A percentile compares a stretch with the other conserved stretches of the same genome.
phyloP scores from a whole-genome alignment of 2,797 vertebrate species.

The Halcyon badia region DNA sequence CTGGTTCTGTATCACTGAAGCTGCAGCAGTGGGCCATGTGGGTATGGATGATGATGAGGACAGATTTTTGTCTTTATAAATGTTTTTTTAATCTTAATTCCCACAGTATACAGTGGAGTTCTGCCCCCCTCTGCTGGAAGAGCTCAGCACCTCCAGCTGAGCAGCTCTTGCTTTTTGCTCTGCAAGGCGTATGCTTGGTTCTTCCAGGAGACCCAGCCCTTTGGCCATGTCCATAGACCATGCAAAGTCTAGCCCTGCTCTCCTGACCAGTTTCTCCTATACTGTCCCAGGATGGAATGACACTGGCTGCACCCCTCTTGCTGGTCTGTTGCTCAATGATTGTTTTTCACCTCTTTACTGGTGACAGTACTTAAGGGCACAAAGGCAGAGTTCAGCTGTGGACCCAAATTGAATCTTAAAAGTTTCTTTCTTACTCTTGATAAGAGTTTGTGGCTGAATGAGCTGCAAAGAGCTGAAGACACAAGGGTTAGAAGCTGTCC shows the following conservation, averaged over 20 bases:
- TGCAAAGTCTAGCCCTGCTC: not conserved
- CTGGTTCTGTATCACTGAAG: not conserved
- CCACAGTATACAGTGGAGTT: slow-evolving; percentile 13
- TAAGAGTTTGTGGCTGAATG: not conserved
- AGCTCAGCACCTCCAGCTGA: slow-evolving; percentile 45
- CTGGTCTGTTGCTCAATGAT: accelerated
- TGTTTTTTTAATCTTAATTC: not conserved
- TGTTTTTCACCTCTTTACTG: not conserved
- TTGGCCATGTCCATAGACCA: not conserved
- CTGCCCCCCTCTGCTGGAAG: slow-evolving; percentile 71
- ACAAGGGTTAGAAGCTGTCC: not conserved
- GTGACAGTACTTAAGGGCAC: not conserved
- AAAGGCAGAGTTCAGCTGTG: not conserved
- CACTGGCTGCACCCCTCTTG: not conserved
- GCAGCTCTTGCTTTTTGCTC: not conserved
- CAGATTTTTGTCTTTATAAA: not conserved
- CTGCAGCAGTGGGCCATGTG: accelerated
- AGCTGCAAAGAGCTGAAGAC: not conserved
- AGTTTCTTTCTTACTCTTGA: not conserved
- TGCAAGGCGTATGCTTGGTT: not conserved
- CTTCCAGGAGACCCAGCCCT: not conserved
- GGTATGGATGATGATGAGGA: not conserved
- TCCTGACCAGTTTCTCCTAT: not conserved
- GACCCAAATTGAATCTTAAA: not conserved
- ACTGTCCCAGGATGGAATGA: not conserved